Percentiles rank a stretch among this genome's conserved stretches.
These are phyloP conservation scores for Monochamus saltuarius DNA, from an alignment of 1,140 invertebrate genomes.

Conservation along the genomic window DNA sequence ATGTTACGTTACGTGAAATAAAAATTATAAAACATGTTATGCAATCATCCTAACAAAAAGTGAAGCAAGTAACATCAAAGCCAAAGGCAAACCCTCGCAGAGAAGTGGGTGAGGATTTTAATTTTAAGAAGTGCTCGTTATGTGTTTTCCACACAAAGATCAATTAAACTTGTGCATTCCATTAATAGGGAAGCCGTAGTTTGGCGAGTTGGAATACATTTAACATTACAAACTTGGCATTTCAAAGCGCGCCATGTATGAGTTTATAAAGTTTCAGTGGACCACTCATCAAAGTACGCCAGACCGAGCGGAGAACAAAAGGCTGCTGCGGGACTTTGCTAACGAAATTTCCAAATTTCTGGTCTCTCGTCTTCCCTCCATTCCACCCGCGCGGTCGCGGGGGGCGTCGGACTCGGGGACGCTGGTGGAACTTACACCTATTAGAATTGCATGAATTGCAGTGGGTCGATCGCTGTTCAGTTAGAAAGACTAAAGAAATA, in stretches of 20 bases:
- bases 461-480: too few species aligned
- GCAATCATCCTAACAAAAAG: too few species aligned
- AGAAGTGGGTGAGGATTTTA: too few species aligned
- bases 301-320: slow-evolving; percentile 18
- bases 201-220: slow-evolving; percentile 20
- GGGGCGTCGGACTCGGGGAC: background rate
- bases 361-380: slow-evolving; percentile 23
- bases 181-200: slow-evolving; percentile 24
- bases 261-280: slow-evolving; percentile 28
- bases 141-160: slow-evolving; percentile 17
- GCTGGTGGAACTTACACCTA: too few species aligned
- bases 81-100: too few species aligned
- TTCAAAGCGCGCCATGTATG: slow-evolving; percentile 18
- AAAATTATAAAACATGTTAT: too few species aligned
- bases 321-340: slow-evolving; percentile 20
- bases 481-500: too few species aligned
- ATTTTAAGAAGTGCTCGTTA: too few species aligned
- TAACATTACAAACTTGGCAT: slow-evolving; percentile 24
- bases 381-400: slow-evolving; percentile 15
- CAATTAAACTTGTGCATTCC: slow-evolving; percentile 22
- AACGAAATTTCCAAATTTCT: slow-evolving; percentile 42
- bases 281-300: slow-evolving; percentile 25
- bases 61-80: too few species aligned
- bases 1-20: too few species aligned
- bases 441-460: too few species aligned